These are phyloP conservation scores for Enteromius viviparus DNA, from an alignment of 2,797 vertebrate genomes.

Conservation along the genomic window DNA sequence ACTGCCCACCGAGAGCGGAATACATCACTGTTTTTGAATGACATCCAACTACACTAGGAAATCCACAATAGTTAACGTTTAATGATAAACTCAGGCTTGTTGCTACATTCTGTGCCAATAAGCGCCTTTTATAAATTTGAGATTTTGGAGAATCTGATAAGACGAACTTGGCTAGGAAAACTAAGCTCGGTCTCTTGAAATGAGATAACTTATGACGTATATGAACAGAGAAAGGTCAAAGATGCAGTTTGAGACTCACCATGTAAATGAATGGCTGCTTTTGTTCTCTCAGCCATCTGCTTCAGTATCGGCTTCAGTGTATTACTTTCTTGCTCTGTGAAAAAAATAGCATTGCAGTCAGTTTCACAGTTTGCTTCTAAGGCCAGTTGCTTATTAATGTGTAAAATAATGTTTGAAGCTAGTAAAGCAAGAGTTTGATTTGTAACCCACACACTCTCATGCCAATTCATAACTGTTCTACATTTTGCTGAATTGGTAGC, in stretches of 20 bases:
- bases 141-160: conserved; percentile 28
- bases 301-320: conserved; percentile 20
- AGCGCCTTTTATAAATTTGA: not conserved
- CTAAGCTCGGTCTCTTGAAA: not conserved
- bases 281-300: conserved; percentile 50
- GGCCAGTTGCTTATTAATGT: not conserved
- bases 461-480: not conserved
- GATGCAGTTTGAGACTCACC: conserved; percentile 51
- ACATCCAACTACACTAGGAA: not conserved
- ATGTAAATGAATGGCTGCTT: conserved; percentile 63
- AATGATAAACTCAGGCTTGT: not conserved
- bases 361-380: conserved; percentile 2
- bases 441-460: not conserved
- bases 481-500: not conserved
- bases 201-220: conserved; percentile 26
- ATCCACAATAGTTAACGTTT: conserved; percentile 1
- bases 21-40: not conserved
- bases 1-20: not conserved
- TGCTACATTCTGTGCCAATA: not conserved
- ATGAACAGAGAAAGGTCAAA: conserved; percentile 27
- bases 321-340: conserved; percentile 32
- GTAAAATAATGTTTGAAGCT: not conserved
- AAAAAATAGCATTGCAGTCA: conserved; percentile 25
- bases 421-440: not conserved
- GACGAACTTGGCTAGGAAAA: not conserved